Evolutionary conservation across 2,113 vertebrate species (phyloP).

Genomic region (Lophochroa leadbeateri): DNA sequence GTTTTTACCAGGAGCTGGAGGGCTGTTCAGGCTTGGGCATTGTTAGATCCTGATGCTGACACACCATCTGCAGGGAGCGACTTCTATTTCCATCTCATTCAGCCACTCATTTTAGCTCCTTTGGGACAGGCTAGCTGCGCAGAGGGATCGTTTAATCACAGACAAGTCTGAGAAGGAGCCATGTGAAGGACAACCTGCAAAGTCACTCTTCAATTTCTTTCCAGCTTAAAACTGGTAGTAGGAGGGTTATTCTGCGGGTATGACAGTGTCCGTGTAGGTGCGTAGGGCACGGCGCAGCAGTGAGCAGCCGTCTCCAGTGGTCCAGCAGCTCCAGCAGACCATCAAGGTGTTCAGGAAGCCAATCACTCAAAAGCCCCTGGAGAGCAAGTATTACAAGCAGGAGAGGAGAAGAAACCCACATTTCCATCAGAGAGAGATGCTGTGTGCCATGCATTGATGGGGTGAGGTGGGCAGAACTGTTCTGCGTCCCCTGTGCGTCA

Average conservation of each 20-base stretch:
- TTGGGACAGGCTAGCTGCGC: not conserved
- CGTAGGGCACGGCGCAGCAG: not conserved
- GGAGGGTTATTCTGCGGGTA: not conserved
- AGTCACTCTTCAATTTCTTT: not conserved
- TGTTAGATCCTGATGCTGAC: not conserved
- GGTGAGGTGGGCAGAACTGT: not conserved
- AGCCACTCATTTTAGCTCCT: not conserved
- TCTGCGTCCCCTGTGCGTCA: not conserved
- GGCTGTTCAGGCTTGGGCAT: not conserved
- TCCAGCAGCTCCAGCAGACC: not conserved
- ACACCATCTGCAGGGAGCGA: not conserved
- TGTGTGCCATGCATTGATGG: not conserved
- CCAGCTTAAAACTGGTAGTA: not conserved
- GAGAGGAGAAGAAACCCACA: not conserved
- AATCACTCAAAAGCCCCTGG: rapidly evolving
- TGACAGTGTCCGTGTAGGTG: rapidly evolving
- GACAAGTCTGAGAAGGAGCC: not conserved
- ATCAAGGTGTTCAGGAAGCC: not conserved
- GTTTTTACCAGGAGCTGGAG: not conserved
- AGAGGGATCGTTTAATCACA: not conserved
- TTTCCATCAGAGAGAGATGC: not conserved
- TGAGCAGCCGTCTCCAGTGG: not conserved
- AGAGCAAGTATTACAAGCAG: not conserved
- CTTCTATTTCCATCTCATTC: not conserved
- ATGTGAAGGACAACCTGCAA: not conserved